Evolutionary conservation across 2,113 vertebrate species (phyloP), one percentile per base, ranked within the genome.

Genomic region (Pygathrix nemaeus): DNA sequence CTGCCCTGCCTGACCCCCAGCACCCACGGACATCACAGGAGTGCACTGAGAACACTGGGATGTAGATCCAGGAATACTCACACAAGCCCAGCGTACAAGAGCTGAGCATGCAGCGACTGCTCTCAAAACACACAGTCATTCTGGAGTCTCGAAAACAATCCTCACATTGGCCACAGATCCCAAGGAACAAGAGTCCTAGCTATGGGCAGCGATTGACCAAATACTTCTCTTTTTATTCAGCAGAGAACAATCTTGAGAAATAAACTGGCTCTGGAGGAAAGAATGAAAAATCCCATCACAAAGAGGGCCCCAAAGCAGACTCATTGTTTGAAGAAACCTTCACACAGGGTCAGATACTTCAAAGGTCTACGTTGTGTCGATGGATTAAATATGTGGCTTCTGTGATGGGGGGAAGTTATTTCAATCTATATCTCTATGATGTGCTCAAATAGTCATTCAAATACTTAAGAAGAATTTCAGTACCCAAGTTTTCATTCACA

Each of bases 1-100:
- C n/a, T 94, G 94, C 96, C 96, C 96, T 97, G 89, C 20, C 81
- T 97, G 57, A 93, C 23, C 78, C 59, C 75, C 35, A 35, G 0
- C 12, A 0, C 38, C 38, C 79, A 23, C 2, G 27, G 80, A 64
- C 73, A 95, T 88, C 55, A 13, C 21, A 5, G 35, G 78, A 95
- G 84, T 0, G 66, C 61, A 70, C 38, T 70, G 14, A 18, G 12
- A 43, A 50, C 79, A 45, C 72, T 87, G 14, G 94, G 88, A 57
- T 14, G 21, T 50, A 38, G 75, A 86, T 14, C 81, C 76, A 93
- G 73, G n/a, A 43, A 92, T 27, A 80, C 1, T 0, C 16, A 81
- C 40, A 45, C 52, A 48, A 92, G 73, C 88, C 92, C 94, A 81
- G 1, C 3, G 25, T 75, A 45, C 90, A 85, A 79, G 32, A 94